Evolutionary conservation across 2,797 vertebrate genomes (phyloP).

Genomic region (Dicrostonyx torquatus): DNA sequence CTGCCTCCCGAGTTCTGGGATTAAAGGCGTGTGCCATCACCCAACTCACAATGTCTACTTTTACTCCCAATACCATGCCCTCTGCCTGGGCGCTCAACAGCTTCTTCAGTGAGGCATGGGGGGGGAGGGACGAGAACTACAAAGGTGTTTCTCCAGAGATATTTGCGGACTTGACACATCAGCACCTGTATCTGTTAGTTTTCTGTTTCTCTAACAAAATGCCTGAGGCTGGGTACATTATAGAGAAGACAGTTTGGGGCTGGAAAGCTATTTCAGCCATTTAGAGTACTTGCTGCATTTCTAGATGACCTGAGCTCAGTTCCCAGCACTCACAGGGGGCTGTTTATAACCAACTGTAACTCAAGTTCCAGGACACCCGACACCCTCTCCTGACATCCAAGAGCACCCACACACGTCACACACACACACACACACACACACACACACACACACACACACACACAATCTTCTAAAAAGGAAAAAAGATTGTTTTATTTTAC

Average conservation of each 20-base stretch:
- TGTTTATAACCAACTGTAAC: not conserved
- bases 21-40: not conserved
- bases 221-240: not conserved
- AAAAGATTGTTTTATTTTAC: not conserved
- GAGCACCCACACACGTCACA: too few relatives aligned
- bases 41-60: not conserved
- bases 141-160: not conserved
- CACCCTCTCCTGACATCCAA: not conserved
- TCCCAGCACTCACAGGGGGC: not conserved
- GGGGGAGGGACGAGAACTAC: too few relatives aligned
- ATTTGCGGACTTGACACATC: not conserved
- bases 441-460: not conserved
- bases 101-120: not conserved
- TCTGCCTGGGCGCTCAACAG: not conserved
- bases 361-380: not conserved
- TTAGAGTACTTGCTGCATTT: not conserved
- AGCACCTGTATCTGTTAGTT: not conserved
- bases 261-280: not conserved
- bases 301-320: not conserved
- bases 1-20: not conserved
- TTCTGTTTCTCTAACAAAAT: not conserved
- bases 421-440: not conserved
- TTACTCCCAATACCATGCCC: not conserved
- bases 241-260: not conserved
- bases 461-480: not conserved